Conservation (phyloP, 2,797 vertebrate genomes). For the Geotria australis region DNA sequence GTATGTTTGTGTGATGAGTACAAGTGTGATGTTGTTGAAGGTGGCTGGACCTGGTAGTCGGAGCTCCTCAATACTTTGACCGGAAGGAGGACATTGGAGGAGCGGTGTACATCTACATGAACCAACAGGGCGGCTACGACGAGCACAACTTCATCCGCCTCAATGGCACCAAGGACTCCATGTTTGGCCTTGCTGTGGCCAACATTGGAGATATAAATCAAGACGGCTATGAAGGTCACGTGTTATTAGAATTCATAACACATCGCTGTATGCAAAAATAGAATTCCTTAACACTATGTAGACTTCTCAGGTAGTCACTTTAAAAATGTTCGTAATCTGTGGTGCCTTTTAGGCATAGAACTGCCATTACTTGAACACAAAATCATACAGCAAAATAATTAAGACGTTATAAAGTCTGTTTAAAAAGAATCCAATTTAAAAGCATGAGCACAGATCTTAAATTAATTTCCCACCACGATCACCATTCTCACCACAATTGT, state of each 20-base stretch:
- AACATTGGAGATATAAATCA: slow-evolving; percentile 65
- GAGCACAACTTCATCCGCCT: slow-evolving; percentile 28
- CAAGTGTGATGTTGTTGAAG: slow-evolving; percentile 8
- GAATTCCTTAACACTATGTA: neutral
- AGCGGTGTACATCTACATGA: slow-evolving; percentile 68
- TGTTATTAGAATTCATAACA: no score
- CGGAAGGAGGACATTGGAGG: slow-evolving; percentile 52
- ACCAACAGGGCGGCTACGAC: slow-evolving; percentile 38
- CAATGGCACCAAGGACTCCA: slow-evolving; percentile 53
- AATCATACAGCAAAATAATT: no score
- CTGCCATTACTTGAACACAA: no score
- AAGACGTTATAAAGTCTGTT: no score
- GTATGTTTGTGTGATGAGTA: slow-evolving; percentile 1
- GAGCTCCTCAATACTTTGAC: slow-evolving; percentile 81
- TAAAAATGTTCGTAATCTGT: neutral
- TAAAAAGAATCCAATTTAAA: no score
- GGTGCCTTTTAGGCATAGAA: no score
- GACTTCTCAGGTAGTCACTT: neutral
- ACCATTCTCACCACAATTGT: no score
- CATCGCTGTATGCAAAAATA: slow-evolving; percentile 2
- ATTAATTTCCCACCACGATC: no score
- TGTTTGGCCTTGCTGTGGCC: slow-evolving; percentile 81
- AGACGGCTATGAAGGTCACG: slow-evolving; percentile 48
- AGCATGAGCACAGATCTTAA: no score
- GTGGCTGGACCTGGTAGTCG: slow-evolving; percentile 80